Base-by-base conservation (phyloP, 2,888 invertebrate genomes). In the Drosophila setosimentum region DNA sequence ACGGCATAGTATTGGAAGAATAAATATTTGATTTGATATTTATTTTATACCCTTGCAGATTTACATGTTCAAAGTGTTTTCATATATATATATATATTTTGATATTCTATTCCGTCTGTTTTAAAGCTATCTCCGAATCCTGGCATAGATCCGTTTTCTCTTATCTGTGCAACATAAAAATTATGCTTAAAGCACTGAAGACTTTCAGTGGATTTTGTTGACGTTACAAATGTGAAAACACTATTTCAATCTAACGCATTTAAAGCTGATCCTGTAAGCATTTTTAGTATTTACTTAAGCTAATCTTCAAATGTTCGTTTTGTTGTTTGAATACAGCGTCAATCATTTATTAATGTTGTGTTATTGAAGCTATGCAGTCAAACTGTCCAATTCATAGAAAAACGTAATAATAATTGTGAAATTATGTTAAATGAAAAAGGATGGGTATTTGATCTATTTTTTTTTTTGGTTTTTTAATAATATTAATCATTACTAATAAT, bases 21-120 rank as follows among this genome's bases (percentile, higher is more conserved):
- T 45, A 45, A 24, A 45, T 24, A 45, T 16, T 21, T n/a, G 35
- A 35, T 54, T 35, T 55, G 37, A n/a, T 29, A 13, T n/a, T 8
- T 2, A 8, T 5, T 18, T 0, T 0, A 37, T 16, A 37, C 55
- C 55, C 73, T 68, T 59, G 60, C 63, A 61, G 69, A 63, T 32
- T 40, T 2, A 24, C 24, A 24, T 16, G 16, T 13, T 2, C 18
- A 37, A 18, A 18, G 4, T 35, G 2, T 35, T 16, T 37, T 29
- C 29, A 8, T 8, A 18, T 37, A 18, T 18, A 18, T 37, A 3
- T 18, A 37, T 37, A 37, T 37, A 37, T 37, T 18, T 37, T 8
- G 8, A 37, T 37, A 16, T 18, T 18, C 10, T 30, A 11, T n/a
- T 21, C 32, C 33, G 24, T 53, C 24, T 33, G 33, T 53, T 53